phyloP scores from a whole-genome alignment of 2,113 vertebrate species.

The Hoplias malabaricus region DNA sequence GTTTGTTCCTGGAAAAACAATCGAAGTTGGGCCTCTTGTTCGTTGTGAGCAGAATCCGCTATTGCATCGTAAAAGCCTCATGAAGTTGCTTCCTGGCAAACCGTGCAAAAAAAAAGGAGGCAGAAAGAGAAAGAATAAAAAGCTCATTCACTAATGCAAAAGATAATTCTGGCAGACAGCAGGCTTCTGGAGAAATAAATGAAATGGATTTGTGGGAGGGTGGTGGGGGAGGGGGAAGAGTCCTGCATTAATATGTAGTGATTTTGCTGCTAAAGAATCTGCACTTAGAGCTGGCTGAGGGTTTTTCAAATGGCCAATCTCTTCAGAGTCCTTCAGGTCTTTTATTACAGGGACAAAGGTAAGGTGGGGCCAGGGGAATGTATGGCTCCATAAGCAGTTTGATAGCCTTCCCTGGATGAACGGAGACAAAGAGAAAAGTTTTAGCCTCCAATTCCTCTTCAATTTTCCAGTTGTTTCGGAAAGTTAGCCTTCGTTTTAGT shows the following conservation, averaged over 20 bases:
- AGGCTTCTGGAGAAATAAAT: slow-evolving; percentile 47
- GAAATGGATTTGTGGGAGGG: slow-evolving; percentile 58
- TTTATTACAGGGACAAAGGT: slow-evolving; percentile 52
- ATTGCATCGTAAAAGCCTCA: slow-evolving; percentile 2
- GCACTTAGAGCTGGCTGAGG: slow-evolving; percentile 48
- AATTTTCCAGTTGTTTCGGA: slow-evolving; percentile 44
- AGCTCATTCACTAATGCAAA: slow-evolving; percentile 61
- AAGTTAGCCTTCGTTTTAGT: slow-evolving; percentile 43
- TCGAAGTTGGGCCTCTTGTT: slow-evolving; percentile 27
- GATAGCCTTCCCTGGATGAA: slow-evolving; percentile 46
- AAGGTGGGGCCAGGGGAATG: slow-evolving; percentile 51
- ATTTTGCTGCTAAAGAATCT: slow-evolving; percentile 52
- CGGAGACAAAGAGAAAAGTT: slow-evolving; percentile 42
- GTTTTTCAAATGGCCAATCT: slow-evolving; percentile 48
- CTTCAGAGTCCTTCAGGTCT: slow-evolving; percentile 23
- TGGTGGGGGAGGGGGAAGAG: too few relatives aligned
- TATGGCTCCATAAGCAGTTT: slow-evolving; percentile 59
- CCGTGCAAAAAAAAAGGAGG: neutral
- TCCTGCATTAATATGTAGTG: slow-evolving; percentile 58
- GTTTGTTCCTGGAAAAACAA: slow-evolving; percentile 39
- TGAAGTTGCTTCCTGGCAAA: slow-evolving; percentile 13
- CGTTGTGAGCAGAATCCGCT: slow-evolving; percentile 15
- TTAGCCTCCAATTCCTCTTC: slow-evolving; percentile 53
- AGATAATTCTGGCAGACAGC: slow-evolving; percentile 53
- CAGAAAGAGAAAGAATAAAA: slow-evolving; percentile 45